Evolutionary conservation across 2,888 invertebrate species (phyloP).

Genomic region (Pedicia rivosa): DNA sequence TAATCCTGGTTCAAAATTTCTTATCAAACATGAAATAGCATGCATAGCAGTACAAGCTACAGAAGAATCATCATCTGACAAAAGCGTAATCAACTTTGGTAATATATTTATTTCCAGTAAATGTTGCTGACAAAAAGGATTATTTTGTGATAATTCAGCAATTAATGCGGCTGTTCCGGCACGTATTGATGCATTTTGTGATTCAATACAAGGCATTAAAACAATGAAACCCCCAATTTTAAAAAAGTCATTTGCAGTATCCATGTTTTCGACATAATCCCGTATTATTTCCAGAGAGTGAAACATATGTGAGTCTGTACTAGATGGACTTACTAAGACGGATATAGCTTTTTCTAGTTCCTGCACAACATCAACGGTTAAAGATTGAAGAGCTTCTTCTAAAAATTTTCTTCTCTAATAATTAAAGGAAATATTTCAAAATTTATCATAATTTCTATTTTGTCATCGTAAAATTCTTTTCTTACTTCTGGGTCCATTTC

Average conservation of each 20-base stretch:
- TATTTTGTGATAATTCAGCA: conserved; percentile 72
- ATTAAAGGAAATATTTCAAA: conserved; percentile 2
- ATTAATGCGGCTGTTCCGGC: conserved; percentile 49
- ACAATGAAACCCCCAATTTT: conserved; percentile 68
- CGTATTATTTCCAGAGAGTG: conserved; percentile 51
- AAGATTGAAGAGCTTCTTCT: conserved; percentile 48
- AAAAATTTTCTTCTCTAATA: conserved; percentile 53
- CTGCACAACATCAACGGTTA: conserved; percentile 54
- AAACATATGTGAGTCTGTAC: conserved; percentile 35
- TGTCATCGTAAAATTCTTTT: conserved; percentile 2
- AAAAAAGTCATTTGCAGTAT: conserved; percentile 70
- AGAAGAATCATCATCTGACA: conserved; percentile 36
- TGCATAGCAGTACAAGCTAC: conserved; percentile 55
- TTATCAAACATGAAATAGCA: conserved; percentile 61
- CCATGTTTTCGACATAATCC: conserved; percentile 57
- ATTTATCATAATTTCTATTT: background rate
- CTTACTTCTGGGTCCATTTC: conserved; percentile 49
- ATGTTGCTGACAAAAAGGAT: conserved; percentile 60
- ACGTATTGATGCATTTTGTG: conserved; percentile 42
- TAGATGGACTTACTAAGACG: conserved; percentile 35
- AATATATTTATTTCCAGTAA: conserved; percentile 50
- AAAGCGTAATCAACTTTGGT: conserved; percentile 40
- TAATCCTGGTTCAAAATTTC: conserved; percentile 44
- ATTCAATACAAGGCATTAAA: conserved; percentile 49
- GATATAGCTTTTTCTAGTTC: conserved; percentile 45